phyloP scores from a whole-genome alignment of 2,113 vertebrate species.

The Meriones unguiculatus region DNA sequence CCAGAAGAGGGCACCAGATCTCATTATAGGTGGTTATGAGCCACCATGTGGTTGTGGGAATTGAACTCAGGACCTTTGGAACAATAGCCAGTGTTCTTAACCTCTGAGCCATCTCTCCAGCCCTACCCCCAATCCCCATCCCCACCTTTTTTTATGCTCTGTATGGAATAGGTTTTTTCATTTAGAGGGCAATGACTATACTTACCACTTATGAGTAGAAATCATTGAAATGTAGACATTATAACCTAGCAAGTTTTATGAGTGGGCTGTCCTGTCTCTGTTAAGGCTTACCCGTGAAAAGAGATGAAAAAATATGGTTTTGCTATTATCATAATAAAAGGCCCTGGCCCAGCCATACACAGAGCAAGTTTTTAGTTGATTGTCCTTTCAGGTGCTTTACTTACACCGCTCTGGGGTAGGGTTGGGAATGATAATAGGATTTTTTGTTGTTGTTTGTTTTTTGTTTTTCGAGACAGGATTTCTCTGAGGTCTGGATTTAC shows the following conservation, averaged over 20 bases:
- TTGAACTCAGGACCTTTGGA: neutral
- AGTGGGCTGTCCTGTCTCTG: neutral
- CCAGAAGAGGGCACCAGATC: no score
- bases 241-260: conserved; percentile 28
- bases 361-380: neutral
- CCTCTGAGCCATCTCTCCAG: no score
- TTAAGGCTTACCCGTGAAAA: neutral
- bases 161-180: conserved; percentile 14
- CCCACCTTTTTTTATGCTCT: neutral
- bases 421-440: neutral
- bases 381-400: neutral
- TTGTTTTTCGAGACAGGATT: neutral
- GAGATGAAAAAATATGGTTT: neutral
- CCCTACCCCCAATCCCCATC: no score
- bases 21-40: no score
- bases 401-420: neutral
- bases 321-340: neutral
- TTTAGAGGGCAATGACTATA: neutral
- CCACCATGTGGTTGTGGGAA: no score
- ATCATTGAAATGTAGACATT: neutral
- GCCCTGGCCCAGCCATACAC: neutral
- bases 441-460: neutral
- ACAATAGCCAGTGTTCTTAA: neutral
- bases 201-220: conserved; percentile 28
- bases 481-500: no score